Percentiles rank a stretch among this genome's conserved stretches.
Conservation (phyloP, 2,113 vertebrate genomes). For the Crotophaga sulcirostris region DNA sequence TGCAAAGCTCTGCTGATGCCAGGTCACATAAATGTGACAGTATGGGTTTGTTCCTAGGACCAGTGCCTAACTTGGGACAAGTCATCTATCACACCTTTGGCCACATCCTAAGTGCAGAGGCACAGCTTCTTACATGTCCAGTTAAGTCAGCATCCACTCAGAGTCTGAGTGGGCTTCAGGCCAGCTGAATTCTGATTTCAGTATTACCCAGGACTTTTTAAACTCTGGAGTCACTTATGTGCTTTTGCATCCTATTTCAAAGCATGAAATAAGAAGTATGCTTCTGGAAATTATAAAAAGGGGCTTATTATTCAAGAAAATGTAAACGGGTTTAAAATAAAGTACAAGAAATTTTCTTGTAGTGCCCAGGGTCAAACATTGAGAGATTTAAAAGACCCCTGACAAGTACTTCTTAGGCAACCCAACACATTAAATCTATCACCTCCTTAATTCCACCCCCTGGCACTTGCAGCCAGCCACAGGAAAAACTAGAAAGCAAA, state of each 20-base stretch:
- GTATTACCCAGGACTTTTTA: not conserved
- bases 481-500: conserved; percentile 25
- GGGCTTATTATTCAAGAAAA: not conserved
- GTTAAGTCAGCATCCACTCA: not conserved
- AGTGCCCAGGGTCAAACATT: not conserved
- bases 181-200: not conserved
- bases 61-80: not conserved
- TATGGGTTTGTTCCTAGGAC: not conserved
- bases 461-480: not conserved
- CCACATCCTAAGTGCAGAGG: not conserved
- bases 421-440: not conserved
- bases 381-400: not conserved
- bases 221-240: not conserved
- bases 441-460: conserved; percentile 4
- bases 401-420: not conserved
- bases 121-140: not conserved
- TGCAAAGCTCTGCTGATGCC: not conserved
- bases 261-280: not conserved
- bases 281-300: not conserved
- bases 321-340: not conserved
- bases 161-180: not conserved
- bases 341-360: not conserved
- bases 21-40: not conserved
- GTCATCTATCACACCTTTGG: not conserved
- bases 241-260: not conserved